Conservation (phyloP, 1,140 invertebrate genomes). For the Orussus abietinus region DNA sequence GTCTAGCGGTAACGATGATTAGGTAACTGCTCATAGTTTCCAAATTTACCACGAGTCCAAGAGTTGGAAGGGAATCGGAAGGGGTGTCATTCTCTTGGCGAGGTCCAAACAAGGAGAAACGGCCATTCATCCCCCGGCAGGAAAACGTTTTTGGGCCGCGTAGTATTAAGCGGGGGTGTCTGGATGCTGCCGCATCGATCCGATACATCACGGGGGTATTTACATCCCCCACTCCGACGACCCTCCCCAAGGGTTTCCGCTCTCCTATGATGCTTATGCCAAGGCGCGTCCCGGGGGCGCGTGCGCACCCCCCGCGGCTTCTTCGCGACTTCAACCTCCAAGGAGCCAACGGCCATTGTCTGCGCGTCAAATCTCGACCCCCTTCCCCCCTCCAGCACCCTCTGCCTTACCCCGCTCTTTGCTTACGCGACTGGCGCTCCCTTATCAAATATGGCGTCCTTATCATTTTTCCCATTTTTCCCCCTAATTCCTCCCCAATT, state of each 20-base stretch:
- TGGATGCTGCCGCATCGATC: constrained; percentile 55
- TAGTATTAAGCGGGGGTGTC: constrained; percentile 46
- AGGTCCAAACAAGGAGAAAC: no score
- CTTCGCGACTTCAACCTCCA: constrained; percentile 1
- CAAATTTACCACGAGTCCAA: no score
- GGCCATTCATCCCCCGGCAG: constrained; percentile 26
- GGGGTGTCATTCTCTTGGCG: no score
- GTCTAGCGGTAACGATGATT: no score
- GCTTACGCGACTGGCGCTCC: no score
- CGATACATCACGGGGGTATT: constrained; percentile 55
- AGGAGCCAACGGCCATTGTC: constrained; percentile 9
- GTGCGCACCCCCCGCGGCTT: background rate
- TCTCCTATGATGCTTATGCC: background rate
- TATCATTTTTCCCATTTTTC: no score
- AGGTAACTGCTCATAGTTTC: no score
- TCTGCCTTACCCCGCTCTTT: no score
- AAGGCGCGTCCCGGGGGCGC: background rate
- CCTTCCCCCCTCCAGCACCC: constrained; percentile 14
- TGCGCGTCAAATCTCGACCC: constrained; percentile 7
- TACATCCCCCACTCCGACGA: constrained; percentile 40
- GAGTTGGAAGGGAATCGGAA: no score
- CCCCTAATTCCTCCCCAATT: no score
- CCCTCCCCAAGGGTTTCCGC: background rate
- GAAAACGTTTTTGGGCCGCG: constrained; percentile 53
- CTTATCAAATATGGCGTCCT: no score